Evolutionary conservation across 1,140 invertebrate species (phyloP).

Genomic region (Dryas iulia): DNA sequence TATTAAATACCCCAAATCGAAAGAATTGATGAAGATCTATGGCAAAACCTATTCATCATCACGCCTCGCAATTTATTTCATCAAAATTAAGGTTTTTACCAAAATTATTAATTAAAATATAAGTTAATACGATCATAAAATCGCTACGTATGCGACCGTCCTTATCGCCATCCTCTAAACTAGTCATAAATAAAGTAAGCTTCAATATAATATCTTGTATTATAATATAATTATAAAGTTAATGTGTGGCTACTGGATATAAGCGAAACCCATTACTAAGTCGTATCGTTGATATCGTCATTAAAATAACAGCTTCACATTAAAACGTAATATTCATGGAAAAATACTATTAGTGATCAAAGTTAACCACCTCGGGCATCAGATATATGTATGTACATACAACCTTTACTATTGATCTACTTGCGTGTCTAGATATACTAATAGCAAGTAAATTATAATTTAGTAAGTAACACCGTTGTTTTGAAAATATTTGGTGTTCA

Average conservation of each 20-base stretch:
- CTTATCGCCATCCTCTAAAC: constrained; percentile 80
- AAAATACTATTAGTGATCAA: constrained; percentile 42
- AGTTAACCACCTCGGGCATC: constrained; percentile 41
- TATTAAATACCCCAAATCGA: constrained; percentile 28
- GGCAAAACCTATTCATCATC: constrained; percentile 46
- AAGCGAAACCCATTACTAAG: constrained; percentile 35
- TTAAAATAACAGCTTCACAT: constrained; percentile 35
- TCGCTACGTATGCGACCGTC: constrained; percentile 76
- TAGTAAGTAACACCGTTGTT: constrained; percentile 61
- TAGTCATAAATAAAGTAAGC: constrained; percentile 72
- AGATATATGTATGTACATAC: constrained; percentile 29
- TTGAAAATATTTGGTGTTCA: constrained; percentile 56
- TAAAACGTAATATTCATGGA: constrained; percentile 30
- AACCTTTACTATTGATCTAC: constrained; percentile 46
- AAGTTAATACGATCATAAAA: constrained; percentile 68
- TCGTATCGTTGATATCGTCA: constrained; percentile 34
- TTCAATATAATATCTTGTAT: constrained; percentile 57
- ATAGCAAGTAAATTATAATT: constrained; percentile 57
- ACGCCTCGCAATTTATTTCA: constrained; percentile 68
- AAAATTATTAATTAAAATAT: constrained; percentile 65
- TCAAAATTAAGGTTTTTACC: constrained; percentile 69
- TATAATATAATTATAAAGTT: constrained; percentile 45
- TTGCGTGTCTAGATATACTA: constrained; percentile 70
- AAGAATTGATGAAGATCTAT: constrained; percentile 37
- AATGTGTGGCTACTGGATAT: constrained; percentile 51